Evolutionary conservation across 1,140 invertebrate species (phyloP).

Genomic region (Amphibalanus amphitrite): DNA sequence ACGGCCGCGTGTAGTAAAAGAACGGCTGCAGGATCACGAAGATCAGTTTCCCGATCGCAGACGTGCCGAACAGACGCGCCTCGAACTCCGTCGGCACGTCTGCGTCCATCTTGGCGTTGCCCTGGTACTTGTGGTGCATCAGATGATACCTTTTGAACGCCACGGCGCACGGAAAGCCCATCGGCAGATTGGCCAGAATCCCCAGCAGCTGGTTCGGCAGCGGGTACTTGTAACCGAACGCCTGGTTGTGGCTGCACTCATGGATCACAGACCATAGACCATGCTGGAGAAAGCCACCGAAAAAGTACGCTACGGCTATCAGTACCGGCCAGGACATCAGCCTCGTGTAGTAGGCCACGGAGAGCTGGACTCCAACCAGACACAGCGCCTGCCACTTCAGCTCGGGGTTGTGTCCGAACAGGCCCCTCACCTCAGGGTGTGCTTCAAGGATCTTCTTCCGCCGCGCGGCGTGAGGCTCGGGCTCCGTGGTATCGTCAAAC

Average conservation of each 20-base stretch:
- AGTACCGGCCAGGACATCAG: conserved; percentile 55
- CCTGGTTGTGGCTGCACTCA: conserved; percentile 92
- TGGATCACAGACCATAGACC: conserved; percentile 77
- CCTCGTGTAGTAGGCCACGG: conserved; percentile 56
- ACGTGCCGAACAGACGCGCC: conserved; percentile 81
- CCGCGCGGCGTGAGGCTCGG: conserved; percentile 92
- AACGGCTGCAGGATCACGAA: conserved; percentile 89
- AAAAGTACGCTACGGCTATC: conserved; percentile 64
- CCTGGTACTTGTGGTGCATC: conserved; percentile 94
- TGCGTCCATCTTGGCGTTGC: conserved; percentile 82
- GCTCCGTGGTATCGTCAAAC: neutral
- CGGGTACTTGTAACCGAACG: conserved; percentile 76
- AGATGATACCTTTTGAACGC: conserved; percentile 97
- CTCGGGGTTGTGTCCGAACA: conserved; percentile 78
- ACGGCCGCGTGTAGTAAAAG: conserved; percentile 83
- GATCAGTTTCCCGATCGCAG: conserved; percentile 79
- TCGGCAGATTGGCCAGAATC: conserved; percentile 87
- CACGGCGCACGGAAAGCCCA: conserved; percentile 83
- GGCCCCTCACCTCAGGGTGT: conserved; percentile 87
- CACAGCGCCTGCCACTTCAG: conserved; percentile 76
- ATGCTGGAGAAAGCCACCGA: conserved; percentile 93
- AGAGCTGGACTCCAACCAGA: conserved; percentile 67
- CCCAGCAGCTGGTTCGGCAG: conserved; percentile 70
- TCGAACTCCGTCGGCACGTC: conserved; percentile 88
- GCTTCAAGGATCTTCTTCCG: conserved; percentile 85